Evolutionary conservation across 2,888 invertebrate species (phyloP), one percentile per base, ranked within the genome.

Genomic region (Cheiracanthium punctorium): DNA sequence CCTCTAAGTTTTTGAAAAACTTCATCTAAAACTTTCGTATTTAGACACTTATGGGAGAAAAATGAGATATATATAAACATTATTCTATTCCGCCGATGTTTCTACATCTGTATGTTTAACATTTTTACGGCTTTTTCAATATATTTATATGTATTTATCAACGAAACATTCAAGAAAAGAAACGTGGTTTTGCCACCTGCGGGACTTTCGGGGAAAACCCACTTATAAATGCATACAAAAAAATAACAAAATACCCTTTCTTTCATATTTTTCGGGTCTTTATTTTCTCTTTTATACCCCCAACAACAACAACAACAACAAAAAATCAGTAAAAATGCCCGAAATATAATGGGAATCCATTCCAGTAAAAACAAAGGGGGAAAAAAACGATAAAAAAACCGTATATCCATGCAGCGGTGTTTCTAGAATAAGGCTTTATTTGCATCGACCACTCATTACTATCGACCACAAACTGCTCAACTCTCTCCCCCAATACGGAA

Each of bases 361-460:
- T 82, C 69, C 75, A 67, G 4, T 14, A 67, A 81, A 64, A 70
- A 33, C 70, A 69, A 48, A 33, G 28, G n/a, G 28, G n/a, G 8
- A 69, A 69, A 73, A 72, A 67, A 73, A 32, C 32, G 29, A 43
- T 73, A 73, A 80, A 71, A 64, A 80, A 80, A 80, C 33, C 12
- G 65, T 17, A 4, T 65, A 80, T 67, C 64, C 71, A 30, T 41
- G 28, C 69, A 43, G 64, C 24, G 30, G 64, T 76, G 75, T 70
- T 82, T 70, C 64, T 43, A 64, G 75, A 76, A 82, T 76, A 76
- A 70, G 74, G 71, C 64, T 30, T 71, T 82, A 82, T 82, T 82
- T 82, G 82, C 82, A 82, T 82, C 71, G 82, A 30, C 71, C 69
- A 43, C 82, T 82, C 82, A 82, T 82, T 82, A 82, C 82, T 71